phyloP scores from a whole-genome alignment of 2,113 vertebrate species.

The Phaethon lepturus region DNA sequence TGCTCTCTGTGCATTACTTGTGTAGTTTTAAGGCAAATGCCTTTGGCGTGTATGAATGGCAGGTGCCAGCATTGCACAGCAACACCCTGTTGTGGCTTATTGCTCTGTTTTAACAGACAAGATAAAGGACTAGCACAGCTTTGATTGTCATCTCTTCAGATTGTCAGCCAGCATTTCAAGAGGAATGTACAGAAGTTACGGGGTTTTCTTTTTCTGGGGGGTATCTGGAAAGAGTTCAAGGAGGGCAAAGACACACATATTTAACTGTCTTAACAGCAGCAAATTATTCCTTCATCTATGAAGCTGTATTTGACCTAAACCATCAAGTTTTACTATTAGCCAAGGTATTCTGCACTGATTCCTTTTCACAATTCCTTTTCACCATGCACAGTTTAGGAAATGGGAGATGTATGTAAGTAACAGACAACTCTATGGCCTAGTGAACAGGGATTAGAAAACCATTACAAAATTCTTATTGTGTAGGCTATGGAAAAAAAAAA shows the following conservation, averaged over 20 bases:
- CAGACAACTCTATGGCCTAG: constrained; percentile 59
- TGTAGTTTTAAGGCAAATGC: neutral
- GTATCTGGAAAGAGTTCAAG: neutral
- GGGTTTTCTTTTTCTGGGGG: neutral
- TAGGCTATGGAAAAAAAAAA: constrained; percentile 34
- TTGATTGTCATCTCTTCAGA: constrained; percentile 31
- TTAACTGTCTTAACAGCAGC: constrained; percentile 29
- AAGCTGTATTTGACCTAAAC: constrained; percentile 7
- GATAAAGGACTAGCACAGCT: neutral
- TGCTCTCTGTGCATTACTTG: neutral
- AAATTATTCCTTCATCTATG: constrained; percentile 31
- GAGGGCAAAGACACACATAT: neutral
- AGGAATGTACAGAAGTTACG: constrained; percentile 10
- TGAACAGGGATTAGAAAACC: constrained; percentile 70
- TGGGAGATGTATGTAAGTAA: constrained; percentile 63
- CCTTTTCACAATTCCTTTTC: constrained; percentile 20
- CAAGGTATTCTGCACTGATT: constrained; percentile 6
- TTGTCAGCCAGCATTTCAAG: constrained; percentile 19
- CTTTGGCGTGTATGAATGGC: neutral
- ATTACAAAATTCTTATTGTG: constrained; percentile 72
- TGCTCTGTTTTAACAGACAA: neutral
- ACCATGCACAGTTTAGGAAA: constrained; percentile 33
- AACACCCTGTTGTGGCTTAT: neutral
- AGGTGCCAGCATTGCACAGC: neutral
- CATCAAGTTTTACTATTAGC: neutral